phyloP scores from a whole-genome alignment of 2,888 invertebrate species.

The Neoscelio sp. region DNA sequence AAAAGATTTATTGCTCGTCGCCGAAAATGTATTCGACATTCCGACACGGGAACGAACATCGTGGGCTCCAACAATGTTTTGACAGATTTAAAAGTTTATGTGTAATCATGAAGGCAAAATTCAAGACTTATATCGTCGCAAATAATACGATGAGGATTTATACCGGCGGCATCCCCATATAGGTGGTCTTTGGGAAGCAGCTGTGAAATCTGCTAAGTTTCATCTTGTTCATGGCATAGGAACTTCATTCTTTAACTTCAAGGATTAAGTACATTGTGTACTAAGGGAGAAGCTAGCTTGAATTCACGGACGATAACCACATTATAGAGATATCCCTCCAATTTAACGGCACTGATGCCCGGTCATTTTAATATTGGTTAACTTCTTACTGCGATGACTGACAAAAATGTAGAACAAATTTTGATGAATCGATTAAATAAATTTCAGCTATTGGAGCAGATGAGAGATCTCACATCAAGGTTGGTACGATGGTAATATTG shows the following conservation, averaged over 20 bases:
- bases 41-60: slow-evolving; percentile 70
- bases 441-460: not conserved
- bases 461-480: not conserved
- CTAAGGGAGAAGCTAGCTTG: slow-evolving; percentile 66
- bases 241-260: slow-evolving; percentile 66
- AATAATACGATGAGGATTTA: too few relatives aligned
- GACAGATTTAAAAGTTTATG: slow-evolving; percentile 31
- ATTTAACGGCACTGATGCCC: slow-evolving; percentile 67
- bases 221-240: slow-evolving; percentile 70
- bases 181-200: slow-evolving; percentile 75
- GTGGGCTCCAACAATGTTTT: slow-evolving; percentile 57
- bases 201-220: slow-evolving; percentile 73
- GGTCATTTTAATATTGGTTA: slow-evolving; percentile 66
- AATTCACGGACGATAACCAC: slow-evolving; percentile 63
- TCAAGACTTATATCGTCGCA: slow-evolving; percentile 12
- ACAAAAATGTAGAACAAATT: not conserved
- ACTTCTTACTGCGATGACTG: not conserved
- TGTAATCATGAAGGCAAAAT: slow-evolving; percentile 13
- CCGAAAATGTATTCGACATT: slow-evolving; percentile 46
- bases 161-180: slow-evolving; percentile 73
- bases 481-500: slow-evolving; percentile 12
- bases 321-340: slow-evolving; percentile 61
- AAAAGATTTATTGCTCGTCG: slow-evolving; percentile 67
- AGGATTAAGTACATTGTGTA: slow-evolving; percentile 70
- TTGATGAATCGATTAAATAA: not conserved